These are phyloP conservation scores for Linnaemya vulpina DNA, from an alignment of 2,888 invertebrate species.

Conservation along the genomic window DNA sequence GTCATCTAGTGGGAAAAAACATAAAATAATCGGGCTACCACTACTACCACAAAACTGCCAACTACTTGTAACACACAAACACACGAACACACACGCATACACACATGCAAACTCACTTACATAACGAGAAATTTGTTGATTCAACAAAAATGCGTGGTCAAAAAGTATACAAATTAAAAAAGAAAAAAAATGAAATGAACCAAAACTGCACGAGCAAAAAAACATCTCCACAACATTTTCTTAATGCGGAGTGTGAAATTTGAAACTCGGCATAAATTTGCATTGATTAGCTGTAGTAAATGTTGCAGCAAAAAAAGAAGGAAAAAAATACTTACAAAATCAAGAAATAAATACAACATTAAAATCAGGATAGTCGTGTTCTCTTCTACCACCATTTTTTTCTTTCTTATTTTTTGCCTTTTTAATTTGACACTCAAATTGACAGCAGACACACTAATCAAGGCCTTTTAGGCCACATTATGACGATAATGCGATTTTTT, in stretches of 20 bases:
- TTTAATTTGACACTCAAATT: constrained; percentile 53
- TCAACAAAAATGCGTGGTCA: constrained; percentile 70
- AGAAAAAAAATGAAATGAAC: constrained; percentile 21
- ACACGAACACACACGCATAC: background rate
- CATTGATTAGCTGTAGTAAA: constrained; percentile 68
- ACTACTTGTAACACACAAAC: constrained; percentile 1
- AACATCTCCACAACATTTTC: constrained; percentile 53
- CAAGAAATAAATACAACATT: constrained; percentile 25
- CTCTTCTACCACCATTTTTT: background rate
- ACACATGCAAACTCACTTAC: constrained; percentile 7
- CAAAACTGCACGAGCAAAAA: background rate
- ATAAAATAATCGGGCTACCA: constrained; percentile 72
- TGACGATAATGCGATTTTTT: background rate
- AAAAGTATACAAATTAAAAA: constrained; percentile 11
- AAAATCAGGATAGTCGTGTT: constrained; percentile 51
- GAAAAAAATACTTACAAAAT: constrained; percentile 27
- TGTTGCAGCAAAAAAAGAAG: constrained; percentile 18
- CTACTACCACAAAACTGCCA: constrained; percentile 22
- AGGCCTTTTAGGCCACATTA: constrained; percentile 17
- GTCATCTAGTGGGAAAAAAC: constrained; percentile 73
- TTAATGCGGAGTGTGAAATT: constrained; percentile 68
- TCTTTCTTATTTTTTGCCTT: background rate
- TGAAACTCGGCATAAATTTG: constrained; percentile 71
- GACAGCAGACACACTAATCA: constrained; percentile 51
- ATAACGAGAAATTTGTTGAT: constrained; percentile 52